phyloP scores from a whole-genome alignment of 2,797 vertebrate genomes.

The Sebastes iracundus region DNA sequence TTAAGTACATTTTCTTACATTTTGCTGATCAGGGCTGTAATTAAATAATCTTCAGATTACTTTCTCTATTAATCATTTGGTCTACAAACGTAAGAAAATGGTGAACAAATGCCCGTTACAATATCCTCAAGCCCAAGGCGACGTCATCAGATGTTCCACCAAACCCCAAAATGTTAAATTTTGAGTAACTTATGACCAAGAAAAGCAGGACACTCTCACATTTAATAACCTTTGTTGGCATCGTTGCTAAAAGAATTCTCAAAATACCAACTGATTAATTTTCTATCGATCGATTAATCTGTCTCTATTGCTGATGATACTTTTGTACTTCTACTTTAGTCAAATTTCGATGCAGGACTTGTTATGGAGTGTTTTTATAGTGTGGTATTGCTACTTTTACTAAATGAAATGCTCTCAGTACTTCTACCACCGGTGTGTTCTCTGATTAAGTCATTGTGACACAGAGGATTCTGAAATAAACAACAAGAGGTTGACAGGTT shows the following conservation, averaged over 20 bases:
- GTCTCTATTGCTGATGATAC: neutral
- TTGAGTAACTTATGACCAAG: neutral
- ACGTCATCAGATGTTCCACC: neutral
- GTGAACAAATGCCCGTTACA: neutral
- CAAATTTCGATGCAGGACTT: neutral
- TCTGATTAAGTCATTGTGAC: slow-evolving; percentile 26
- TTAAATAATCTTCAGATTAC: neutral
- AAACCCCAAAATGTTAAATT: neutral
- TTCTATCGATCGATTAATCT: neutral
- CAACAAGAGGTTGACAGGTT: neutral
- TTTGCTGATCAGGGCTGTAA: neutral
- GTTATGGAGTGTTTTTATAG: neutral
- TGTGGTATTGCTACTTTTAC: neutral
- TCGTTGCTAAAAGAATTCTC: too few species aligned
- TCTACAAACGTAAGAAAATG: neutral
- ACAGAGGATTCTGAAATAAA: slow-evolving; percentile 25
- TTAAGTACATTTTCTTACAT: neutral
- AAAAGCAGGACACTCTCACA: neutral
- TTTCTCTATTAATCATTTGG: neutral
- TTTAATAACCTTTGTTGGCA: neutral
- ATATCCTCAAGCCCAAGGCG: too few species aligned
- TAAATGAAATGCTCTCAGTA: neutral
- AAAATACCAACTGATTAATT: neutral
- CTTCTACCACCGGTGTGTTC: neutral
- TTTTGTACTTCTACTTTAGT: neutral